Base-by-base conservation (phyloP, 2,888 invertebrate genomes). In the Sphinx pinastri region DNA sequence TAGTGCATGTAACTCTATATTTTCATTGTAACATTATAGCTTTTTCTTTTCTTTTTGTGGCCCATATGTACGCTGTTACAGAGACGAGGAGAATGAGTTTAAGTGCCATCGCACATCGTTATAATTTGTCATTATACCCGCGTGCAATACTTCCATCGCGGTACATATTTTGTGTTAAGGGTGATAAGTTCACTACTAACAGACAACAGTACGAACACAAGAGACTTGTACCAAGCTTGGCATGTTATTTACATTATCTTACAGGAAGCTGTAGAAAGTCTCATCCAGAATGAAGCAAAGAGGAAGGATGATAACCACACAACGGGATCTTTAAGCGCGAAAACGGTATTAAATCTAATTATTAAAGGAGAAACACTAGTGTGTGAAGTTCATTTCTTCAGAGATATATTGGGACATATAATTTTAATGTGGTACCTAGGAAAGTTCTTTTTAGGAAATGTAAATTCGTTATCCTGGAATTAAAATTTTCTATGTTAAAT, bases 221-320 rank as follows among this genome's bases (percentile, higher is more conserved):
- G 68, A 57, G 57, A 59, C 51, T 59, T 55, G 25, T 45, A 68
- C 84, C 83, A 78, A 83, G 87, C 87, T 85, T 90, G 89, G 91
- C 88, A 91, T 90, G 86, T 89, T 84, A 76, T 86, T 86, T 81
- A 77, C 81, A 88, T 90, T 90, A 76, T 87, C 81, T 93, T 92
- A 76, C 93, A 92, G 93, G 92, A 89, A 78, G 87, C 88, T 71
- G 88, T 88, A 81, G 89, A 90, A 82, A 84, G 86, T 81, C 80
- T 87, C 74, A 84, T 84, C 85, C 88, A 86, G 83, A 87, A 82
- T 79, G 89, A 88, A 81, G 84, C 84, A 79, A 90, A 89, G 83
- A 83, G 82, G 88, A 88, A 86, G 87, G 85, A 87, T 79, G 89
- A 88, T 77, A 88, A 88, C 73, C 80, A 82, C 80, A 76, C 83